Base-by-base conservation (phyloP, 2,113 vertebrate species). In the Microtus richardsoni region DNA sequence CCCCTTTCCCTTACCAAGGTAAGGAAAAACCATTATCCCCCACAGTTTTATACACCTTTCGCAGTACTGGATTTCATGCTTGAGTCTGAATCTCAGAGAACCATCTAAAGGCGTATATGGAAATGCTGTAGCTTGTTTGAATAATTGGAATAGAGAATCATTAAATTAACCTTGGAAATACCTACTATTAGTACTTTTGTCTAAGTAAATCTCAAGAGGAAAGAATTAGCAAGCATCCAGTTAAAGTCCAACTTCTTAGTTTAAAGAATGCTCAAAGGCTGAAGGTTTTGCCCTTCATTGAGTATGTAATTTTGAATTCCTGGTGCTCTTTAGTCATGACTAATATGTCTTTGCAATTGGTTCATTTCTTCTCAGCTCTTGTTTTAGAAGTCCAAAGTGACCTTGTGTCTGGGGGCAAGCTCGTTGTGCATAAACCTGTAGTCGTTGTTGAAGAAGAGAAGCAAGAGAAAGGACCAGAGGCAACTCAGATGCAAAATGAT, bases 341-440 rank as follows among this genome's bases (percentile, higher is more conserved):
- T 91, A 91, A 92, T 12, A 41, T 26, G 80, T 88, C 26, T 28
- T 84, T 82, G 68, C 47, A 33, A 91, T 86, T 64, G 91, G 52
- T 66, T 8, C 26, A 5, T 93, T 96, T 97, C 80, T 90, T 36
- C 89, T 91, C 79, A 94, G 96, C 94, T 94, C 68, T 97, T 52
- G 92, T 91, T 95, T 95, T 98, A 88, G 97, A 97, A 97, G 84
- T 95, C 74, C 86, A 93, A 68, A 89, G 95, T 83, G 96, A 96
- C 39, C 78, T 96, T 78, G 89, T 93, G 30, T 77, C 84, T 88
- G 97, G 97, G 95, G 84, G 96, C 86, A 98, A 90, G 54, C 78
- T 98, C 89, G 88, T 74, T 21, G 86, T 97, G 82, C 86, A 41
- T 36, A 93, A 94, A 88, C 89, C 92, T 89, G 54, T 33, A 44